A percentile compares a stretch with the other conserved stretches of the same genome.
Evolutionary conservation across 2,797 vertebrate species (phyloP).

Genomic region (Notolepis coatsorum): DNA sequence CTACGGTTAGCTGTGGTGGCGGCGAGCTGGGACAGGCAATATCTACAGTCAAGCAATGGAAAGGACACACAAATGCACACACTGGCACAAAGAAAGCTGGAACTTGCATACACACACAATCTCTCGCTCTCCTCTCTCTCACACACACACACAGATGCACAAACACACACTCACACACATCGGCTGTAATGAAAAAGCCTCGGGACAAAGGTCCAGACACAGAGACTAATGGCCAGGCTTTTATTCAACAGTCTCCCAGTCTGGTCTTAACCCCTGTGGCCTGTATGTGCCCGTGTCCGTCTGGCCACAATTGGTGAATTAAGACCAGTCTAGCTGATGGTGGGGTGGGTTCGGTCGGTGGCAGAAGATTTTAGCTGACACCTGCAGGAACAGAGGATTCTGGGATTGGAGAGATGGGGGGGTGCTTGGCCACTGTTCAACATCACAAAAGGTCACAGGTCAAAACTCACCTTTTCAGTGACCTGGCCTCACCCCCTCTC

Average conservation of each 20-base stretch:
- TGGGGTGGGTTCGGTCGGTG: neutral
- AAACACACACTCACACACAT: neutral
- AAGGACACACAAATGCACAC: neutral
- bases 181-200: constrained; percentile 19
- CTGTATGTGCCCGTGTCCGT: neutral
- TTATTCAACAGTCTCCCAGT: constrained; percentile 17
- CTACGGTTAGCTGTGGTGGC: too few relatives aligned
- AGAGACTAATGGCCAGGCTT: constrained; percentile 10
- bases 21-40: neutral
- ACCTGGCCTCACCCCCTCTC: neutral
- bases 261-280: neutral
- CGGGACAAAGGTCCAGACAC: constrained; percentile 7
- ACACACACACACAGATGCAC: too few relatives aligned
- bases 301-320: neutral
- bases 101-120: neutral
- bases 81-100: neutral
- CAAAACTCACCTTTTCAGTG: neutral
- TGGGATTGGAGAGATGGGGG: neutral
- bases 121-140: neutral
- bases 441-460: neutral
- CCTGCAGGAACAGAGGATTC: neutral
- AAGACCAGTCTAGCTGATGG: neutral
- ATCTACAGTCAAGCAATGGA: neutral
- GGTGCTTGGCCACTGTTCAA: neutral
- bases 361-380: neutral